These are phyloP conservation scores for Mythimna vitellina DNA, from an alignment of 2,888 invertebrate species.

Conservation along the genomic window DNA sequence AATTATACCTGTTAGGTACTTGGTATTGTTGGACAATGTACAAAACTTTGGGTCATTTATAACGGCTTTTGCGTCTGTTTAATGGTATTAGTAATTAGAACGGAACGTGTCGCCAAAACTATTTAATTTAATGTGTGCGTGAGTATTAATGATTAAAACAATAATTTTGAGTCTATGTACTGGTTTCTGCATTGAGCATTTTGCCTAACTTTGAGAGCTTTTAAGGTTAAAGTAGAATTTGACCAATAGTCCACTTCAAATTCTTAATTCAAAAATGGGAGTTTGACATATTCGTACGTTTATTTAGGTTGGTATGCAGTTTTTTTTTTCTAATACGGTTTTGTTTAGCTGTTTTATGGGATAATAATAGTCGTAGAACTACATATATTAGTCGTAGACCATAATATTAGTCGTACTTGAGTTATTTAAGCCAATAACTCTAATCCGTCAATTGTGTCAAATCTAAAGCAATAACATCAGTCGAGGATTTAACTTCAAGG, in stretches of 20 bases:
- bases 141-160: not conserved
- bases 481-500: constrained; percentile 27
- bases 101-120: constrained; percentile 26
- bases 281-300: not conserved
- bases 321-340: not conserved
- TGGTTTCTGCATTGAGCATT: not conserved
- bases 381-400: no score
- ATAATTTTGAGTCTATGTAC: not conserved
- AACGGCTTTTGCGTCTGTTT: constrained; percentile 24
- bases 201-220: not conserved
- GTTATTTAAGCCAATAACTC: constrained; percentile 6
- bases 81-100: constrained; percentile 25
- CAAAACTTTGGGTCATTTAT: constrained; percentile 35
- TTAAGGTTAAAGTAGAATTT: not conserved
- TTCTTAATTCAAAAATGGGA: not conserved
- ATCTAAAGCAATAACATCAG: constrained; percentile 14
- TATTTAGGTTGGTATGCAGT: no score
- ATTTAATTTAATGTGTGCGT: constrained; percentile 7
- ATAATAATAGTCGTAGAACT: no score
- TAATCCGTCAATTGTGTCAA: constrained; percentile 23
- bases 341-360: not conserved
- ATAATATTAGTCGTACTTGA: not conserved
- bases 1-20: constrained; percentile 30
- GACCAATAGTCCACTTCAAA: not conserved
- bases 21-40: constrained; percentile 22